Percentiles rank a stretch among this genome's conserved stretches.
phyloP scores from a whole-genome alignment of 2,888 invertebrate species.

The Nysson spinosus region DNA sequence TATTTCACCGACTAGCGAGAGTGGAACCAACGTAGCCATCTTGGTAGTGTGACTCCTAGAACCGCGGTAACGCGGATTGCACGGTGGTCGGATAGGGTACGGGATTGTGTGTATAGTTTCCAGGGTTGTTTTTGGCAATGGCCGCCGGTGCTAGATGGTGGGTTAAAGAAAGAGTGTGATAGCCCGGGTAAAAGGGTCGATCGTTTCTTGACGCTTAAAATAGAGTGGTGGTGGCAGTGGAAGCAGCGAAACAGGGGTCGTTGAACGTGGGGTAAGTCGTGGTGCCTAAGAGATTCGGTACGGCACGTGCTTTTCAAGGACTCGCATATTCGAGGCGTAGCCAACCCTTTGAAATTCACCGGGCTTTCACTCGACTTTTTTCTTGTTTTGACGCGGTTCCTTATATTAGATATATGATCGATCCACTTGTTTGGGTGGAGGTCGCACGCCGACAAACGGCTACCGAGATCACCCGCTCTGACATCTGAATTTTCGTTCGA shows the following conservation, averaged over 20 bases:
- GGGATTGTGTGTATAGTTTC: neutral
- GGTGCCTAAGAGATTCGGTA: conserved; percentile 28
- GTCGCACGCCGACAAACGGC: too few species aligned
- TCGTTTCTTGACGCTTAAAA: conserved; percentile 17
- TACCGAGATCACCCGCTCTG: too few species aligned
- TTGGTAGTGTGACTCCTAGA: conserved; percentile 37
- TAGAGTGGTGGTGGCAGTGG: too few species aligned
- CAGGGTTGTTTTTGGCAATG: conserved; percentile 39
- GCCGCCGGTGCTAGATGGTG: conserved; percentile 14
- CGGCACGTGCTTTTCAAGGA: conserved; percentile 49
- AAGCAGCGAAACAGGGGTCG: conserved; percentile 47
- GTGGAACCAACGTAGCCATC: too few species aligned
- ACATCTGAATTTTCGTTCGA: too few species aligned
- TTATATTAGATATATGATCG: too few species aligned
- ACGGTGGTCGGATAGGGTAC: neutral
- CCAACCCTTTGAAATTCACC: neutral
- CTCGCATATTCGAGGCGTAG: neutral
- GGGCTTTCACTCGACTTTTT: neutral
- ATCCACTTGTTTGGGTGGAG: too few species aligned
- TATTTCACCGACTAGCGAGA: conserved; percentile 41
- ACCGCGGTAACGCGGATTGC: conserved; percentile 3
- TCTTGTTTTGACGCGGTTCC: too few species aligned
- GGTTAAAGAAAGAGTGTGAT: conserved; percentile 30
- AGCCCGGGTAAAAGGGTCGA: conserved; percentile 25
- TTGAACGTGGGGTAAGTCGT: conserved; percentile 62